Base-by-base conservation (phyloP, 64 coral and sea anemone genomes). In the Pachyseris speciosa region DNA sequence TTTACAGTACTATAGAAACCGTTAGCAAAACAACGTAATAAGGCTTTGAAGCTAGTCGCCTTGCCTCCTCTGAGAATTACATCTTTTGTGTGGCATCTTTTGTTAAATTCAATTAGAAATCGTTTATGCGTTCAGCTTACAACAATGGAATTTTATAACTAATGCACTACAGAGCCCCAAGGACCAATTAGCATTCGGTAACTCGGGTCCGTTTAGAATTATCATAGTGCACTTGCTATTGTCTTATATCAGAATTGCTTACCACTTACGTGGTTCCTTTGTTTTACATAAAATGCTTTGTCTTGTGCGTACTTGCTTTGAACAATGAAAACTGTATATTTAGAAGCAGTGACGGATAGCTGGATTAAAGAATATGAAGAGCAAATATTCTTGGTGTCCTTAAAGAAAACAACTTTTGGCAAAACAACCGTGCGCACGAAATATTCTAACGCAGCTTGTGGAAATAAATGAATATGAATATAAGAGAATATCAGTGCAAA, bases 1-100 rank as follows among this genome's bases (percentile, higher is more conserved):
- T 33, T 31, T 26, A 25, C 15, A 78, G 16, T 53, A 19, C 75
- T 78, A 80, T 80, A 59, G 75, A 80, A 80, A 80, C 75, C 75
- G 74, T 74, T 74, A 44, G 70, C 70, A 78, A 31, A 49, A 78
- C 48, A 53, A 49, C n/a, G 2, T 6, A 78, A 78, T 78, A 78
- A 17, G 13, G 20, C 74, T 8, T 4, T 31, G 13, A 4, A 33
- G 31, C 29, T 80, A 58, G 59, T 60, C 22, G 30, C 16, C 5
- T 30, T 38, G 20, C n/a, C 28, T 59, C 75, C 75, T 37, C 31
- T 58, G 75, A 57, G 49, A 32, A 37, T 80, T 80, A 57, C 30
- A 58, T 52, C 75, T 2, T 37, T 57, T 80, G 31, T 80, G 29
- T n/a, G 11, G 22, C 51, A 60, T 16, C 7, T 37, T 59, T 19